Conservation (phyloP, 2,888 invertebrate genomes). For the Mythimna impura region DNA sequence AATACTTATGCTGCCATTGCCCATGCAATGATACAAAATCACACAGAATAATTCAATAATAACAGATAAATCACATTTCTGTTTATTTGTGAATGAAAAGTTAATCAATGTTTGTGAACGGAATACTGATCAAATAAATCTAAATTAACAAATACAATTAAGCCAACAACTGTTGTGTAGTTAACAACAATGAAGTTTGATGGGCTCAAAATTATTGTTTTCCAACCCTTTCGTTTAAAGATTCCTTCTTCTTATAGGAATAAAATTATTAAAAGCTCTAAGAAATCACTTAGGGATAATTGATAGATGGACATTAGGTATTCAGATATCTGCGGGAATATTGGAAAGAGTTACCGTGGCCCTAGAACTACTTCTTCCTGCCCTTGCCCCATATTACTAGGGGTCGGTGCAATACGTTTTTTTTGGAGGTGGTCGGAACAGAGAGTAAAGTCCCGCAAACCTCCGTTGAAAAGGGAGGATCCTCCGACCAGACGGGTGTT, state of each 20-base stretch:
- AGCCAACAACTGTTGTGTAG: slow-evolving; percentile 47
- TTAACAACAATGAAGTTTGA: slow-evolving; percentile 59
- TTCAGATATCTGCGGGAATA: neutral
- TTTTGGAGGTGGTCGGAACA: no score
- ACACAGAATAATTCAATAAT: slow-evolving; percentile 37
- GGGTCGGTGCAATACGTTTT: no score
- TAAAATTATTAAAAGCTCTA: slow-evolving; percentile 32
- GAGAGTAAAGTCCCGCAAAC: no score
- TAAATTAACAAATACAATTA: slow-evolving; percentile 49
- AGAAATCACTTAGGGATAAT: slow-evolving; percentile 30
- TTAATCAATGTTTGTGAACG: slow-evolving; percentile 49
- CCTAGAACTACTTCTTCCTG: no score
- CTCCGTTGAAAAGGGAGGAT: no score
- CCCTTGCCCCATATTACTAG: no score
- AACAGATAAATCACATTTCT: slow-evolving; percentile 38
- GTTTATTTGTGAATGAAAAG: slow-evolving; percentile 46
- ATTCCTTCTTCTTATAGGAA: slow-evolving; percentile 30
- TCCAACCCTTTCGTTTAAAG: slow-evolving; percentile 38
- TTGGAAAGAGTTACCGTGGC: neutral
- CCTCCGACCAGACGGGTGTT: no score
- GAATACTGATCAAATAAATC: slow-evolving; percentile 41
- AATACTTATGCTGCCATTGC: neutral
- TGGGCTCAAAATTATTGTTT: slow-evolving; percentile 58
- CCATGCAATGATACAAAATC: neutral
- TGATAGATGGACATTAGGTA: slow-evolving; percentile 6